Evolutionary conservation across 2,113 vertebrate species (phyloP).

Genomic region (Sinocyclocheilus rhinocerous): DNA sequence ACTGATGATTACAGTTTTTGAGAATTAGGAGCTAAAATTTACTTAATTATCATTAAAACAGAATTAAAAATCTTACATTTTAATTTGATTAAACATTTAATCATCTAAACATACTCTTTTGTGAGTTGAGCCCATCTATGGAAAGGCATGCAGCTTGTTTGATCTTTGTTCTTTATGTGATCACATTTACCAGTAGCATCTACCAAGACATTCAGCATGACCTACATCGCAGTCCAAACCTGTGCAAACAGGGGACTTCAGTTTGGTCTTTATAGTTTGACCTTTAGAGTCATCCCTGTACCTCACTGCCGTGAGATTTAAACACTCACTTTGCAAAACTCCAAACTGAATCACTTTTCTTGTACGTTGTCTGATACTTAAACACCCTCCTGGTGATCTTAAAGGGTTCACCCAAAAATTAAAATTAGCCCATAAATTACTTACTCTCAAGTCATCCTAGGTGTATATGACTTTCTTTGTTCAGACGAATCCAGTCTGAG

Average conservation of each 20-base stretch:
- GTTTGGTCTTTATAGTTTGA: neutral
- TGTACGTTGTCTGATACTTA: neutral
- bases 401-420: too few relatives aligned
- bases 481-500: too few relatives aligned
- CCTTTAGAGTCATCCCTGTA: conserved; percentile 13
- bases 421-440: too few relatives aligned
- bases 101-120: neutral
- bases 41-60: neutral
- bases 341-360: neutral
- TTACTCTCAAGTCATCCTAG: too few relatives aligned
- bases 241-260: neutral
- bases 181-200: neutral
- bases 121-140: neutral
- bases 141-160: neutral
- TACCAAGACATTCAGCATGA: neutral
- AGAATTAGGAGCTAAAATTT: neutral
- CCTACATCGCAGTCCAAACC: neutral
- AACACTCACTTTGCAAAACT: neutral
- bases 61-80: neutral
- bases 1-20: neutral
- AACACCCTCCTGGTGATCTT: neutral
- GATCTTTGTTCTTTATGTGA: neutral
- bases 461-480: too few relatives aligned
- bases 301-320: neutral
- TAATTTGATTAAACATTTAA: too few relatives aligned